phyloP scores from a whole-genome alignment of 2,113 vertebrate species.

The Colius striatus region DNA sequence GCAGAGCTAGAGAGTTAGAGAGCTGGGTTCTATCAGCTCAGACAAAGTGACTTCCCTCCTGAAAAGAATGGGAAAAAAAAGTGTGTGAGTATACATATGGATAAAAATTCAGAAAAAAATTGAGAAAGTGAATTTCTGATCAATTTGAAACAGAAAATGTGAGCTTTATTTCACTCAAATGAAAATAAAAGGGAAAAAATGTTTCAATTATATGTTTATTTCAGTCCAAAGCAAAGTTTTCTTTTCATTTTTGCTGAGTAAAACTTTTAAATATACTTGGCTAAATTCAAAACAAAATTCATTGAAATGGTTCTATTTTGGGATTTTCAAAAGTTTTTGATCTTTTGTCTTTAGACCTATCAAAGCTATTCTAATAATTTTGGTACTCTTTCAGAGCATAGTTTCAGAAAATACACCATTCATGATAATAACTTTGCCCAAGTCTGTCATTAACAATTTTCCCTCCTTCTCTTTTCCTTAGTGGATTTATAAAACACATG shows the following conservation, averaged over 20 bases:
- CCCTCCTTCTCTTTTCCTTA: background rate
- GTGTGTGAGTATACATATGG: background rate
- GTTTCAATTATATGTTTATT: background rate
- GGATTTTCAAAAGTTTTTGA: background rate
- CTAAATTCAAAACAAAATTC: background rate
- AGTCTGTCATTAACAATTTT: background rate
- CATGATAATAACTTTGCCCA: background rate
- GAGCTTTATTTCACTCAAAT: background rate
- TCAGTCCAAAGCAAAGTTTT: background rate
- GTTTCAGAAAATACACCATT: background rate
- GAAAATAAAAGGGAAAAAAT: background rate
- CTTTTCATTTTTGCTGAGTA: background rate
- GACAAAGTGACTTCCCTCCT: background rate
- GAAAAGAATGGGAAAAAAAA: background rate
- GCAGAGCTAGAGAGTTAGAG: background rate
- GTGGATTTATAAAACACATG: background rate
- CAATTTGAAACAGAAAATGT: background rate
- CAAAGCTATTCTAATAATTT: background rate
- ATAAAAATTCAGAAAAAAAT: background rate
- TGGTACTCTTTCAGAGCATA: background rate
- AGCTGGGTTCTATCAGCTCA: background rate
- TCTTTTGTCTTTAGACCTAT: background rate
- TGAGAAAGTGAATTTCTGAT: background rate
- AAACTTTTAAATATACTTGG: background rate
- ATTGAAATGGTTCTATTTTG: background rate